phyloP scores from a whole-genome alignment of 2,888 invertebrate genomes.

The Eupithecia abbreviata region DNA sequence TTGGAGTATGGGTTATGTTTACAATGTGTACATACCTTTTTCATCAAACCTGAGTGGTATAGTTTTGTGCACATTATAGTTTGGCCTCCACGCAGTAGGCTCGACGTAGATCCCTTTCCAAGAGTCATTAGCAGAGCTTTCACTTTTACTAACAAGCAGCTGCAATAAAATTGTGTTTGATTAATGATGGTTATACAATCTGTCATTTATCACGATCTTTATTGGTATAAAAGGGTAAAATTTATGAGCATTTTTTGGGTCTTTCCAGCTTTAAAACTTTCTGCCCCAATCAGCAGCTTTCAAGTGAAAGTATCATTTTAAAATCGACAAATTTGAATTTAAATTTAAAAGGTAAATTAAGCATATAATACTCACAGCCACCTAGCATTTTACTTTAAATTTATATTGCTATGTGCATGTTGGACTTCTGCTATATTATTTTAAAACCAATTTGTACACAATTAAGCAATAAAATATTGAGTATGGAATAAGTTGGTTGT shows the following conservation, averaged over 20 bases:
- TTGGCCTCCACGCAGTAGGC: constrained; percentile 83
- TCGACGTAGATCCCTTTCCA: constrained; percentile 75
- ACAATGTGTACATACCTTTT: constrained; percentile 70
- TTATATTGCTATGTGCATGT: no score
- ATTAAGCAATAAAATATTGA: no score
- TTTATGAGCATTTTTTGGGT: constrained; percentile 7
- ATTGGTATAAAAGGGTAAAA: constrained; percentile 25
- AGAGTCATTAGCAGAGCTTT: constrained; percentile 56
- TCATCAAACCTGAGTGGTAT: constrained; percentile 86
- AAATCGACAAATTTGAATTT: no score
- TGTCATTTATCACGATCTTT: constrained; percentile 1
- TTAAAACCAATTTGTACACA: no score
- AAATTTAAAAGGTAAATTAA: no score
- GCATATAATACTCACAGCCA: no score
- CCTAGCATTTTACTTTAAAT: no score
- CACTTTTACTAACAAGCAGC: constrained; percentile 63
- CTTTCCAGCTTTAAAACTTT: background rate
- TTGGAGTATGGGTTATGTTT: background rate
- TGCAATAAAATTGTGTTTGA: constrained; percentile 46
- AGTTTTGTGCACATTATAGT: constrained; percentile 83
- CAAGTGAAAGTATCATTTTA: no score
- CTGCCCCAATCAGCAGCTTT: background rate
- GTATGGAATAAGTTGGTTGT: no score
- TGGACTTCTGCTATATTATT: no score
- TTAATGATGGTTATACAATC: constrained; percentile 14